Evolutionary conservation across 2,797 vertebrate genomes (phyloP).

Genomic region (Sciaenops ocellatus): DNA sequence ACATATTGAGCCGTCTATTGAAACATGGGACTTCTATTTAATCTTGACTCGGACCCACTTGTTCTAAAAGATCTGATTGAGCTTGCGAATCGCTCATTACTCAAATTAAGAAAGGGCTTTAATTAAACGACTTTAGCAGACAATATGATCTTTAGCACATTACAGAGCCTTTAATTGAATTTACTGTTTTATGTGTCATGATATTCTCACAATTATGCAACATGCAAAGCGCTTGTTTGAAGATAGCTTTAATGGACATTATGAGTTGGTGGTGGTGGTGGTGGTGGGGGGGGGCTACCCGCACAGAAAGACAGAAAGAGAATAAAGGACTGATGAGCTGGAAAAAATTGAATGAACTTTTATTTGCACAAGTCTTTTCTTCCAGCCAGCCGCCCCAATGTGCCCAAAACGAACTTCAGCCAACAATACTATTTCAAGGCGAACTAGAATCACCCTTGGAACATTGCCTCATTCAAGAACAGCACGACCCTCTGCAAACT

Average conservation of each 20-base stretch:
- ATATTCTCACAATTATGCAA: slow-evolving; percentile 49
- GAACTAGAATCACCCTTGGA: slow-evolving; percentile 69
- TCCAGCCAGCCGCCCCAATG: slow-evolving; percentile 56
- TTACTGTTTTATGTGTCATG: slow-evolving; percentile 53
- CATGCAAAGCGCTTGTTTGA: slow-evolving; percentile 46
- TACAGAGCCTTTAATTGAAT: slow-evolving; percentile 65
- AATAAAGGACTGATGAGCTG: slow-evolving; percentile 73
- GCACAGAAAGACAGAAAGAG: slow-evolving; percentile 32
- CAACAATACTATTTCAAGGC: slow-evolving; percentile 72
- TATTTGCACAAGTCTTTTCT: slow-evolving; percentile 75
- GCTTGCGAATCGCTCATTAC: slow-evolving; percentile 46
- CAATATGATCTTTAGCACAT: slow-evolving; percentile 59
- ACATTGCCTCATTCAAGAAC: slow-evolving; percentile 59
- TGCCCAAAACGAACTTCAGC: slow-evolving; percentile 61
- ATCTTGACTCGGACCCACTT: slow-evolving; percentile 56
- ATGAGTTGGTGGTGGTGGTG: too few species aligned
- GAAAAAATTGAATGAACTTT: slow-evolving; percentile 78
- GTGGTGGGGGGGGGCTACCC: too few species aligned
- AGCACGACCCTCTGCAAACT: slow-evolving; percentile 61
- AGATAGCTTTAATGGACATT: slow-evolving; percentile 61
- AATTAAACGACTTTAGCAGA: slow-evolving; percentile 66
- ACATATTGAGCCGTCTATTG: slow-evolving; percentile 32
- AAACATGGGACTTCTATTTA: slow-evolving; percentile 43
- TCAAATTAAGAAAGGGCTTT: slow-evolving; percentile 50
- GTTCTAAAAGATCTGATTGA: slow-evolving; percentile 51